Base-by-base conservation (phyloP, 2,888 invertebrate species). In the Frankliniella fusca region DNA sequence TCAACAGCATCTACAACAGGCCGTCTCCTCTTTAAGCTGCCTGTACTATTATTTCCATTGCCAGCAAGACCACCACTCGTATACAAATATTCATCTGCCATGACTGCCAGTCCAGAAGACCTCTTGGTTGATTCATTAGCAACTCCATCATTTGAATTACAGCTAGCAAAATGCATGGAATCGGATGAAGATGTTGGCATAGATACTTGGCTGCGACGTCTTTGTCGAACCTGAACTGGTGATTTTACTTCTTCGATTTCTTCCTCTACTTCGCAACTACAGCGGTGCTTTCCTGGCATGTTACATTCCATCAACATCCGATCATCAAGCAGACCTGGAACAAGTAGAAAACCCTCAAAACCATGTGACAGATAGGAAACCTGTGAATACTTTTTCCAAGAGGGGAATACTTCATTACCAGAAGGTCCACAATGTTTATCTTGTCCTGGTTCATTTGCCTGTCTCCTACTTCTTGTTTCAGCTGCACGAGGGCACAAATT, bases 251-350 rank as follows among this genome's bases (percentile, higher is more conserved):
- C 81, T 15, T 85, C 87, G 79, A 87, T 86, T 15, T 91, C 92
- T 3, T 93, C 92, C 85, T 94, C 94, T 61, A 93, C 93, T 85
- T 93, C 92, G 86, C 93, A 93, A 82, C 90, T 92, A 88, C 94
- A 95, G 84, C 93, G 93, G 87, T 94, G 94, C 87, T 94, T 94
- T 0, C 94, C 94, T 83, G 91, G 93, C 85, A 93, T 91, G 85
- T 92, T 93, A 88, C 94, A 94, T 0, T 91, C 89, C 0, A 92
- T 92, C 85, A 92, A 91, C 91, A 94, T 92, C 84, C 94, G 89
- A 85, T 94, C 94, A 86, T 94, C 94, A 20, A 94, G 88, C 76
- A 85, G 82, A 49, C 82, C 81, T 54, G 70, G 5, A 76, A 76
- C 38, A 38, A 38, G 38, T 5, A 38, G 38, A 2, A 38, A 38